Evolutionary conservation across 2,888 invertebrate species (phyloP).

Genomic region (Bruchidius siliquastri): DNA sequence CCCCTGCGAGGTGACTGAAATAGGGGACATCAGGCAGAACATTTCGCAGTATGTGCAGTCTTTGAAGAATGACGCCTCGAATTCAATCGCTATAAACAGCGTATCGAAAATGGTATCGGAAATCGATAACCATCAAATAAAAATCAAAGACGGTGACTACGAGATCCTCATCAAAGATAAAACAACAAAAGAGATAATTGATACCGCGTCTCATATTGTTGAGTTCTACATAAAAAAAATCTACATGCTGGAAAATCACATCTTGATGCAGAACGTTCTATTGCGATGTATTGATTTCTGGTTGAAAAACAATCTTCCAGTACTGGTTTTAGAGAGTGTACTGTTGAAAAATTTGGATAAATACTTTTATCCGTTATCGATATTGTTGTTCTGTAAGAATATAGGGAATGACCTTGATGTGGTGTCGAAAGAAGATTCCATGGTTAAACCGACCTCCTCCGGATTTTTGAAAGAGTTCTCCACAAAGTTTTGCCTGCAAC

Average conservation of each 20-base stretch:
- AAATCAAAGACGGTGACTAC: constrained; percentile 14
- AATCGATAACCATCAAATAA: constrained; percentile 19
- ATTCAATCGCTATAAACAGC: constrained; percentile 32
- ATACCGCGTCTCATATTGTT: constrained; percentile 39
- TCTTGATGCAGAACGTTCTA: constrained; percentile 47
- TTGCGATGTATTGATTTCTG: constrained; percentile 48
- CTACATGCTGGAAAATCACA: constrained; percentile 46
- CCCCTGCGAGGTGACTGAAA: constrained; percentile 39
- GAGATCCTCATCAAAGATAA: constrained; percentile 37
- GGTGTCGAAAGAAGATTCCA: constrained; percentile 29
- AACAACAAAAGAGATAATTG: constrained; percentile 37
- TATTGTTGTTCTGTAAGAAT: constrained; percentile 47
- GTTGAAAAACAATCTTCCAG: constrained; percentile 43
- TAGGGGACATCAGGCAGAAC: constrained; percentile 40
- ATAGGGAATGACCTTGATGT: constrained; percentile 42
- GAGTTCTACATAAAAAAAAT: constrained; percentile 45
- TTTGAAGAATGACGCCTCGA: constrained; percentile 34
- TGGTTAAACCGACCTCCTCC: constrained; percentile 38
- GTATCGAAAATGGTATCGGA: constrained; percentile 37
- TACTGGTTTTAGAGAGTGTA: constrained; percentile 42
- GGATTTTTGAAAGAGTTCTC: constrained; percentile 47
- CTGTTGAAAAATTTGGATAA: constrained; percentile 48
- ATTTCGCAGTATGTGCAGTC: constrained; percentile 44
- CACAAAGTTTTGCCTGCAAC: constrained; percentile 48
- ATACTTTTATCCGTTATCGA: constrained; percentile 47